These are phyloP conservation scores for Ochotona princeps DNA, from an alignment of 2,113 vertebrate species.

Conservation along the genomic window DNA sequence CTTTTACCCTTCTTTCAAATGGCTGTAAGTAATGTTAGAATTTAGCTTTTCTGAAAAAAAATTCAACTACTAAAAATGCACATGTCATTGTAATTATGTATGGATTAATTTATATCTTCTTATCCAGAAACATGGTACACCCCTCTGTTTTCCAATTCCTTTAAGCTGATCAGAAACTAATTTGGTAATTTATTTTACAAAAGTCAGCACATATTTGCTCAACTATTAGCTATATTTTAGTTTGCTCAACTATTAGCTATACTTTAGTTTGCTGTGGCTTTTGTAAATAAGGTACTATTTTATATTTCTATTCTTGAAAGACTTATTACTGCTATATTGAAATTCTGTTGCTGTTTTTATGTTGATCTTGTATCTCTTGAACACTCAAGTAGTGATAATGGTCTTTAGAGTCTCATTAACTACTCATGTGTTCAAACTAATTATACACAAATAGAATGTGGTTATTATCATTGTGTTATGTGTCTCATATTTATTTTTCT, in stretches of 20 bases:
- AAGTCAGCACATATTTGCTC: not conserved
- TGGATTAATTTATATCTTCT: not conserved
- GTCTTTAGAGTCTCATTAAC: not conserved
- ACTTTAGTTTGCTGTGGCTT: not conserved
- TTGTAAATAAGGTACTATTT: not conserved
- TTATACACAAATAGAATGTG: not conserved
- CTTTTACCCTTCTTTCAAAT: not conserved
- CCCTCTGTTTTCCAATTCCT: not conserved
- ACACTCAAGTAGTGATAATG: too few relatives aligned
- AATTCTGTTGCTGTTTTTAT: not conserved
- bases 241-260: not conserved
- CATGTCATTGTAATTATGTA: not conserved
- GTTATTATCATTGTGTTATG: not conserved
- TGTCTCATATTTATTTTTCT: not conserved
- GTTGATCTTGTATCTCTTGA: not conserved
- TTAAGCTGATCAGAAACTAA: not conserved
- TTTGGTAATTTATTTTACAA: constrained; percentile 26
- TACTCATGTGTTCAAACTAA: not conserved
- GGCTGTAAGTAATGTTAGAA: not conserved
- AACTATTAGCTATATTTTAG: constrained; percentile 6
- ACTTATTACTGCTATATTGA: not conserved
- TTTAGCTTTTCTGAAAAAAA: not conserved
- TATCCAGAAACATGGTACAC: not conserved
- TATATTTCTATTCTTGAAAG: not conserved
- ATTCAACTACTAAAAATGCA: not conserved